These are phyloP conservation scores for Trichonephila clavata DNA, from an alignment of 1,140 invertebrate genomes.

Conservation along the genomic window DNA sequence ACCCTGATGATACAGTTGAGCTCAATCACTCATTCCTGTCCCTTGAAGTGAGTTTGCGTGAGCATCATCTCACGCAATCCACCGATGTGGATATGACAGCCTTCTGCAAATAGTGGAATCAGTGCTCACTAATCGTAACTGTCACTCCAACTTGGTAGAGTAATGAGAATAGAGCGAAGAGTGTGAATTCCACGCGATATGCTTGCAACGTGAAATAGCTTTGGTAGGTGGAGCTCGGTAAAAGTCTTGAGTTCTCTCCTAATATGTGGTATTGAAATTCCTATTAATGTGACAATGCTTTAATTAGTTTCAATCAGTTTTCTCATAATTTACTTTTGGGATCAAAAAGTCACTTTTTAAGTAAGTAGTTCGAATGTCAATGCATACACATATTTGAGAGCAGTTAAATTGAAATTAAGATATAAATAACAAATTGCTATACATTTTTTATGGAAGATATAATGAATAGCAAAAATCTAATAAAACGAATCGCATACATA, in stretches of 20 bases:
- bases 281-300: background rate
- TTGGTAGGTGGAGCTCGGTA: background rate
- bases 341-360: background rate
- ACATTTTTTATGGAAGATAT: too few relatives aligned
- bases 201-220: constrained; percentile 24
- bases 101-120: constrained; percentile 58
- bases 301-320: background rate
- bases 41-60: constrained; percentile 41
- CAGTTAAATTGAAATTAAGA: too few relatives aligned
- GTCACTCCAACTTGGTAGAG: constrained; percentile 46
- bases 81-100: constrained; percentile 25
- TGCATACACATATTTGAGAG: too few relatives aligned
- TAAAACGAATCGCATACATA: too few relatives aligned
- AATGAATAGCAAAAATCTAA: too few relatives aligned
- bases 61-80: constrained; percentile 15
- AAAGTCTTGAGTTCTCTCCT: background rate
- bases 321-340: constrained; percentile 1
- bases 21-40: constrained; percentile 34
- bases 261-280: background rate
- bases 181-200: constrained; percentile 56
- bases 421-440: too few relatives aligned
- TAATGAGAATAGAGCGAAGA: constrained; percentile 60
- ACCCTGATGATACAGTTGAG: background rate
- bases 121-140: constrained; percentile 57
- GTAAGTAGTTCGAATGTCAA: too few relatives aligned